Evolutionary conservation across 2,113 vertebrate species (phyloP).

Genomic region (Gavialis gangeticus): DNA sequence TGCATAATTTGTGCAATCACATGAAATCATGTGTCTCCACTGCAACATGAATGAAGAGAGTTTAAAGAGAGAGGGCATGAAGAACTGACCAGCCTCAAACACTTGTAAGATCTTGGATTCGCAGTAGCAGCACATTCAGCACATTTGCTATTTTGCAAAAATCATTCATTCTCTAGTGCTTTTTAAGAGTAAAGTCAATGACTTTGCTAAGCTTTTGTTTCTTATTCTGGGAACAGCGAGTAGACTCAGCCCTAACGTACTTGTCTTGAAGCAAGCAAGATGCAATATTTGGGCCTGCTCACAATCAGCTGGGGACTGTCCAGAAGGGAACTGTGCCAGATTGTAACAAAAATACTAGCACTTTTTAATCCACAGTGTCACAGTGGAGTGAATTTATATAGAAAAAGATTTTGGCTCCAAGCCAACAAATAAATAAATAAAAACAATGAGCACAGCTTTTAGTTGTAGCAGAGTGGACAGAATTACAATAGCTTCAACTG

Average conservation of each 20-base stretch:
- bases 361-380: slow-evolving; percentile 43
- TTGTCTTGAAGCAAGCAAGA: neutral
- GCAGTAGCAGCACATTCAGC: neutral
- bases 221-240: neutral
- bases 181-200: neutral
- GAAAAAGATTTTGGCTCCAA: slow-evolving; percentile 48
- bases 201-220: neutral
- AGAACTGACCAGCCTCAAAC: neutral
- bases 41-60: too few species aligned
- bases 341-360: slow-evolving; percentile 47
- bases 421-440: neutral
- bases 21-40: too few species aligned
- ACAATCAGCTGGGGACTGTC: neutral
- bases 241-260: accelerated
- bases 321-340: neutral
- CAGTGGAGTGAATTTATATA: slow-evolving; percentile 51
- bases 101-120: accelerated
- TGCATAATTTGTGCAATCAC: too few species aligned
- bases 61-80: neutral
- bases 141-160: neutral
- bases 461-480: neutral
- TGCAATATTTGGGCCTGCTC: neutral
- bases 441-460: neutral
- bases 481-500: accelerated
- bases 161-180: neutral